Conservation (phyloP, 1,140 invertebrate species). For the Eubasilissa regina region DNA sequence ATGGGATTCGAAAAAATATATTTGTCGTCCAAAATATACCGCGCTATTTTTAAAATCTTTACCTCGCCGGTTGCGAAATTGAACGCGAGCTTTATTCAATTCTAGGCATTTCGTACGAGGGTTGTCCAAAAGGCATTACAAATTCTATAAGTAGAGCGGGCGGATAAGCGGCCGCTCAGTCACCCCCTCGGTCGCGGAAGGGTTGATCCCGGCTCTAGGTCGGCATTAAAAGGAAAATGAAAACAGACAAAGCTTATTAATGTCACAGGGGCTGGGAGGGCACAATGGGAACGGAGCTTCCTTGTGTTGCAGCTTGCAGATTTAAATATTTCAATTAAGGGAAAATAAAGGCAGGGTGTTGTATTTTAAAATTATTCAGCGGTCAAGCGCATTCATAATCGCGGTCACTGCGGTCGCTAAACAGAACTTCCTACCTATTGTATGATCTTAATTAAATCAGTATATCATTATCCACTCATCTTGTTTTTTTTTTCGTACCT, state of each 20-base stretch:
- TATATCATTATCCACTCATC: too few species aligned
- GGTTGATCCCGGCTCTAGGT: constrained; percentile 42
- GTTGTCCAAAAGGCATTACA: constrained; percentile 33
- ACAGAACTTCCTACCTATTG: too few species aligned
- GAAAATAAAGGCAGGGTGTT: constrained; percentile 11
- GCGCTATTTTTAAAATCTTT: neutral
- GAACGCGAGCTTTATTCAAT: constrained; percentile 28
- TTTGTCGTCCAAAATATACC: constrained; percentile 15
- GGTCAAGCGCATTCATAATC: neutral
- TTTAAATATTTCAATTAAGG: constrained; percentile 37
- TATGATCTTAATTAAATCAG: too few species aligned
- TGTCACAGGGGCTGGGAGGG: constrained; percentile 30
- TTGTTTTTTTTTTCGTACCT: too few species aligned
- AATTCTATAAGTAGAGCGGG: constrained; percentile 42
- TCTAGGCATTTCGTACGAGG: constrained; percentile 17
- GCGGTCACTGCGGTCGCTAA: too few species aligned
- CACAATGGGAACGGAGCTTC: constrained; percentile 1
- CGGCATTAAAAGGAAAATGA: constrained; percentile 58
- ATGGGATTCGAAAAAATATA: too few species aligned
- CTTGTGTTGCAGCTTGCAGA: constrained; percentile 37
- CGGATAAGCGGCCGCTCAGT: constrained; percentile 36
- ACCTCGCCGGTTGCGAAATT: constrained; percentile 7
- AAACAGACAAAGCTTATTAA: constrained; percentile 60
- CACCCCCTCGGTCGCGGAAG: constrained; percentile 30
- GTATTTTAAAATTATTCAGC: neutral